Conservation (phyloP, 2,888 invertebrate species). For the Netelia fuscicornis region DNA sequence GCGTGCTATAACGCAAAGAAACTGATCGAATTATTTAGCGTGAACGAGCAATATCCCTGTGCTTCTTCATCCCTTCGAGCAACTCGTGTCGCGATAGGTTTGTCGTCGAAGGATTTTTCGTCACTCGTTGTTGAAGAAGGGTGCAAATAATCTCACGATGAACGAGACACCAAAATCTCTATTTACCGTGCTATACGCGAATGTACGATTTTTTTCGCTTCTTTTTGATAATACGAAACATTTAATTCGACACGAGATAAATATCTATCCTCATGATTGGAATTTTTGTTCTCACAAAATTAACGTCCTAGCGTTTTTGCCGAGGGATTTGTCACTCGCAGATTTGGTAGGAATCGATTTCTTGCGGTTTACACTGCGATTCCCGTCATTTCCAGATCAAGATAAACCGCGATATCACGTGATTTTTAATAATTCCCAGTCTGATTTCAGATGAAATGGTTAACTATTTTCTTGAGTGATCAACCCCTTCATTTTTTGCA, state of each 20-base stretch:
- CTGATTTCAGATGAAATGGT: no score
- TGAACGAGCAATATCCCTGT: conserved; percentile 47
- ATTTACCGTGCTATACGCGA: neutral
- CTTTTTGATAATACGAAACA: neutral
- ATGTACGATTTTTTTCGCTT: neutral
- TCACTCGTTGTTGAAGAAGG: conserved; percentile 25
- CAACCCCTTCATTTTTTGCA: no score
- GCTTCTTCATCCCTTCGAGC: neutral
- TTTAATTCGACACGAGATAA: neutral
- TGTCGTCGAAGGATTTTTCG: conserved; percentile 35
- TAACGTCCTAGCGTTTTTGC: no score
- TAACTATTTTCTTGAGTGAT: no score
- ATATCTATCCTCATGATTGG: neutral
- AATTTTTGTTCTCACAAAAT: neutral
- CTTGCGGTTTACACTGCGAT: no score
- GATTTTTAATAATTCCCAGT: no score
- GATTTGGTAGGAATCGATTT: no score
- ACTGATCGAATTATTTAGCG: conserved; percentile 60
- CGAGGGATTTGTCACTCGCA: no score
- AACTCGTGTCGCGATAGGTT: conserved; percentile 16
- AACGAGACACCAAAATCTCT: conserved; percentile 29
- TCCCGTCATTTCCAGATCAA: no score
- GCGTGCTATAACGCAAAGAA: conserved; percentile 32
- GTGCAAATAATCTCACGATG: conserved; percentile 46
- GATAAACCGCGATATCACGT: no score